Evolutionary conservation across 2,888 invertebrate species (phyloP), one percentile per base, ranked within the genome.

Genomic region (Keiferia lycopersicella): DNA sequence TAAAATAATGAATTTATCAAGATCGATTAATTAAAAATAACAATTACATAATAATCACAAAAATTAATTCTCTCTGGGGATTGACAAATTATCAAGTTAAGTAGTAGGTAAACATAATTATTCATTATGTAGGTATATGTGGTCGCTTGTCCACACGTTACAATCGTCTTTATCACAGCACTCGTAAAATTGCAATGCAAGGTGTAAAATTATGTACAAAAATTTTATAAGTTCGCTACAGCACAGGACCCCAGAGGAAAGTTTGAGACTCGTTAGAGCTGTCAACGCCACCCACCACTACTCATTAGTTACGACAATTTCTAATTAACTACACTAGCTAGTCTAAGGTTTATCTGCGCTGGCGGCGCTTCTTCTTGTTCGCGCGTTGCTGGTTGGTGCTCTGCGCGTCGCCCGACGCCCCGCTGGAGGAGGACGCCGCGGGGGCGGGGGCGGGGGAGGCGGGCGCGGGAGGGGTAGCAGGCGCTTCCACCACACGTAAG

Each of bases 161-260:
- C 16, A 58, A 77, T 75, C 75, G 80, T 71, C 73, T 71, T 80
- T 88, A 89, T 90, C 90, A 90, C 90, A 90, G 90, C 88, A 88
- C 86, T 89, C 81, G 77, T 83, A 82, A 80, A 80, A 82, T 82
- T 84, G 85, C 80, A 73, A 80, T 80, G 85, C 87, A 84, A 81
- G 79, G 78, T 41, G 34, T 78, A 70, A 79, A 77, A 78, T 75
- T 81, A 84, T 82, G 77, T 82, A 86, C 80, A 81, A 73, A 70
- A 60, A 70, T 56, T 51, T 56, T 75, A 73, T 70, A 71, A 77
- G 73, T 67, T 72, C 73, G 72, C 74, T 67, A 75, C 72, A 76
- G 69, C 69, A 73, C 73, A 70, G 72, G 75, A 30, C 79, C 83
- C 86, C 83, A 81, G 83, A 84, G 78, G 65, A 71, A 72, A 71